phyloP scores from a whole-genome alignment of 2,888 invertebrate species.

The Leptopilina syphax region DNA sequence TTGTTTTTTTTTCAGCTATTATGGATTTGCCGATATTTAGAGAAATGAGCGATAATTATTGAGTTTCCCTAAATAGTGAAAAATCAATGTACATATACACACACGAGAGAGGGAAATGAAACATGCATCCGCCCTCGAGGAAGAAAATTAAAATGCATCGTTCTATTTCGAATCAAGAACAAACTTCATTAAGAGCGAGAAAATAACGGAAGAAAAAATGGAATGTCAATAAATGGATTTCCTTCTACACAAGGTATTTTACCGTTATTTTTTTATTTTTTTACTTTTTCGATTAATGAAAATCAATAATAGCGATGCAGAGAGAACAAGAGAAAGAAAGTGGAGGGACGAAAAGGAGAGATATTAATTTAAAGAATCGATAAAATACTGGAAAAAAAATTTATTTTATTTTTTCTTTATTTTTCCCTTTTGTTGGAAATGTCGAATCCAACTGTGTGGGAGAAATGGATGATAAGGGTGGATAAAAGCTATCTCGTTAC shows the following conservation, averaged over 20 bases:
- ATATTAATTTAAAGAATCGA: neutral
- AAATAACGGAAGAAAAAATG: slow-evolving; percentile 15
- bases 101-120: slow-evolving; percentile 14
- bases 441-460: slow-evolving; percentile 19
- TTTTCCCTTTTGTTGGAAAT: neutral
- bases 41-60: neutral
- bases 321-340: neutral
- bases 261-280: neutral
- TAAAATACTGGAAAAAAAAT: neutral
- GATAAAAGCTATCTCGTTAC: slow-evolving; percentile 30
- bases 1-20: neutral
- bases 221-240: slow-evolving; percentile 27
- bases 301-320: neutral
- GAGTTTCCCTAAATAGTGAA: neutral
- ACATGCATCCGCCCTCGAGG: slow-evolving; percentile 20
- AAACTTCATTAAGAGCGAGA: slow-evolving; percentile 30
- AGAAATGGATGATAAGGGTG: slow-evolving; percentile 13
- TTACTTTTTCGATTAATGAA: neutral
- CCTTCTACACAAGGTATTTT: slow-evolving; percentile 15
- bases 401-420: too few species aligned
- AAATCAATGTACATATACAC: neutral
- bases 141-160: slow-evolving; percentile 9
- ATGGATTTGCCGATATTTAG: neutral
- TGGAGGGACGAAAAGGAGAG: too few species aligned
- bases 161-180: slow-evolving; percentile 11